These are phyloP conservation scores for Cervus canadensis DNA, from an alignment of 2,113 vertebrate genomes.

Conservation along the genomic window DNA sequence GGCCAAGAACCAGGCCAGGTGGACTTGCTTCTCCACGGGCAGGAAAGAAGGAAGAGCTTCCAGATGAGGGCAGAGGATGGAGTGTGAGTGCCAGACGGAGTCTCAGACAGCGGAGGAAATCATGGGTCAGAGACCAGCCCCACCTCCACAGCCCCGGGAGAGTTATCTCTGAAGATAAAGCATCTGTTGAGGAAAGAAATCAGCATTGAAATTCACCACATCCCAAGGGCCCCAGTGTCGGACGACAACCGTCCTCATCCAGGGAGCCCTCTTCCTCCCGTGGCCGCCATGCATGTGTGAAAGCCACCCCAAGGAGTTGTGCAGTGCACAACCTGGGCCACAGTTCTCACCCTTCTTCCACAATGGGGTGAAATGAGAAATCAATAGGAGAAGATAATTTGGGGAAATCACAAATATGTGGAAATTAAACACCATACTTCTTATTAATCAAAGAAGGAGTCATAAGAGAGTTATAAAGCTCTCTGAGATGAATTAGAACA, in stretches of 20 bases:
- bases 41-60: background rate
- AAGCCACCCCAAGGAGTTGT: background rate
- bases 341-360: background rate
- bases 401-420: background rate
- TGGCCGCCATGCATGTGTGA: background rate
- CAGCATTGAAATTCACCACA: background rate
- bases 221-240: background rate
- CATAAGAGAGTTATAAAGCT: background rate
- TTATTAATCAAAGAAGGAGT: background rate
- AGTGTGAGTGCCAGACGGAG: background rate
- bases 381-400: background rate
- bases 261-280: background rate
- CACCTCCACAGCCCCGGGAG: background rate
- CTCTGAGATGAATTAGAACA: background rate
- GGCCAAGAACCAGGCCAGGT: no score
- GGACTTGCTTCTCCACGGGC: rapidly evolving
- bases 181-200: background rate
- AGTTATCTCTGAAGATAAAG: background rate
- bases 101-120: rapidly evolving
- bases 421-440: background rate
- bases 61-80: no score
- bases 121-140: background rate
- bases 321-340: background rate
- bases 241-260: background rate
- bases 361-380: background rate